These are phyloP conservation scores for Lasioglossum zephyrum DNA, from an alignment of 2,888 invertebrate species.

Conservation along the genomic window DNA sequence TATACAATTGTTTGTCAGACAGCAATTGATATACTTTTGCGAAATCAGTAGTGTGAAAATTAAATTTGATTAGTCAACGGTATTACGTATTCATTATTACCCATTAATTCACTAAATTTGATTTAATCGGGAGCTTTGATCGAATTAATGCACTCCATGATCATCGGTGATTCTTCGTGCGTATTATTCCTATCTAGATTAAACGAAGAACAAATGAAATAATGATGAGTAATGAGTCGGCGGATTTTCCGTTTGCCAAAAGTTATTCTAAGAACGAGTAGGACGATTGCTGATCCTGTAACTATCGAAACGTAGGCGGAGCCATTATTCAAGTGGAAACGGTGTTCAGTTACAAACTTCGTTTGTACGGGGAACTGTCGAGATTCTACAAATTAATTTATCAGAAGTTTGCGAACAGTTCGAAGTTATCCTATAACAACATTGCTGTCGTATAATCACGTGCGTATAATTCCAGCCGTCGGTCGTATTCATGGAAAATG, in stretches of 20 bases:
- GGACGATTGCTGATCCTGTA: neutral
- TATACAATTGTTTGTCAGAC: neutral
- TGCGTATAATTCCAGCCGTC: constrained; percentile 26
- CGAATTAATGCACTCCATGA: neutral
- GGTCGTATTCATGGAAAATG: constrained; percentile 23
- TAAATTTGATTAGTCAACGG: neutral
- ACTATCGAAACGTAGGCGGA: neutral
- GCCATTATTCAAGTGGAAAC: constrained; percentile 2
- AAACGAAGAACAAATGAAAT: neutral
- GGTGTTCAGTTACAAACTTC: neutral
- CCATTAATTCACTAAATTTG: constrained; percentile 5
- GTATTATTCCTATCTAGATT: neutral
- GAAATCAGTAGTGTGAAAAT: neutral
- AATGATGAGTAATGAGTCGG: neutral
- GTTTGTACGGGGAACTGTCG: constrained; percentile 1
- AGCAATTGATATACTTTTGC: neutral
- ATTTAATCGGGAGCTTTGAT: constrained; percentile 8
- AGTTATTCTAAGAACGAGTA: neutral
- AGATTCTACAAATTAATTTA: constrained; percentile 23
- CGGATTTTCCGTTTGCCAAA: neutral
- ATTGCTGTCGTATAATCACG: constrained; percentile 19
- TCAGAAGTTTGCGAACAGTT: neutral
- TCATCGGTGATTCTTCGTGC: neutral
- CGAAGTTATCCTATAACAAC: constrained; percentile 32
- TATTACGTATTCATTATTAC: neutral